Conservation (phyloP, 1,140 invertebrate genomes). For the Cotesia vestalis region DNA sequence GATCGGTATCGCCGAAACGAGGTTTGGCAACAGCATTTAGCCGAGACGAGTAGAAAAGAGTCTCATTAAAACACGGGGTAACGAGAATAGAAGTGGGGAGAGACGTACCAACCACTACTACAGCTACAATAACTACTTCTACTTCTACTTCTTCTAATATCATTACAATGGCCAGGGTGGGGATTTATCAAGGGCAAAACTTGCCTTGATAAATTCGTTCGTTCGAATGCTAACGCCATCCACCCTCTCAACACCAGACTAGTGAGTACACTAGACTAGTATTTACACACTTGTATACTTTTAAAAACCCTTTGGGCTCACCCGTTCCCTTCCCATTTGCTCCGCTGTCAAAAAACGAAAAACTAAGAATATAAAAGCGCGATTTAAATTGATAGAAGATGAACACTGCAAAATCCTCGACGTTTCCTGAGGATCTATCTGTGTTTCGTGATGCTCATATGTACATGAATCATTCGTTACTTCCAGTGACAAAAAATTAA, state of each 20-base stretch:
- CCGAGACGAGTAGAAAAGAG: conserved; percentile 59
- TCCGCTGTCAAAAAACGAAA: neutral
- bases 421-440: conserved; percentile 8
- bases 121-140: too few relatives aligned
- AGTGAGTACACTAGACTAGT: neutral
- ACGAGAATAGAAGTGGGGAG: conserved; percentile 18
- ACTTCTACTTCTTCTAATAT: neutral
- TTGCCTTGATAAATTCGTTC: conserved; percentile 39
- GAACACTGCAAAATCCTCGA: conserved; percentile 14
- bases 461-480: conserved; percentile 15
- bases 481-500: neutral
- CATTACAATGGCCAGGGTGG: too few relatives aligned
- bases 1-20: conserved; percentile 64
- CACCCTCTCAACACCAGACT: neutral
- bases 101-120: conserved; percentile 14
- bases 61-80: conserved; percentile 56
- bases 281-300: neutral
- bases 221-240: conserved; percentile 24
- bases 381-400: conserved; percentile 39
- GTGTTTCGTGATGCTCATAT: conserved; percentile 17
- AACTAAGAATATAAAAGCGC: conserved; percentile 13
- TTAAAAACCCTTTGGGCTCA: conserved; percentile 1
- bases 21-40: conserved; percentile 63
- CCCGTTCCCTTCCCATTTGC: neutral
- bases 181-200: conserved; percentile 27